Evolutionary conservation across 2,113 vertebrate genomes (phyloP).

Genomic region (Limnothrissa miodon): DNA sequence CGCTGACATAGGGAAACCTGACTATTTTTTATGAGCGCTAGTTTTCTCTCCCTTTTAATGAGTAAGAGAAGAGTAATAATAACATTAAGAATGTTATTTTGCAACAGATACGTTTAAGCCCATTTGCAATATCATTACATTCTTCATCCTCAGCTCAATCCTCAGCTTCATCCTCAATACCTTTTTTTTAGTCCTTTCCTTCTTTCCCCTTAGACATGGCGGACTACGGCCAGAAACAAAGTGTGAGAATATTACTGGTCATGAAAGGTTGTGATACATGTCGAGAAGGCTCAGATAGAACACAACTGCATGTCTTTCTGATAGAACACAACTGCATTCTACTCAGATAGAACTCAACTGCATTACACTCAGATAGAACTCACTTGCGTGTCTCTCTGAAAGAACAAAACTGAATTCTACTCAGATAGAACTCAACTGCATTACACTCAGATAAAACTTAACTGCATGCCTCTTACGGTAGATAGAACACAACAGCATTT

Average conservation of each 20-base stretch:
- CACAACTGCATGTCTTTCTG: neutral
- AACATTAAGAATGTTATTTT: neutral
- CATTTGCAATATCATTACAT: neutral
- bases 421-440: too few relatives aligned
- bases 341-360: too few relatives aligned
- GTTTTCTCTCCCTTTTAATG: neutral
- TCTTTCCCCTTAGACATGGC: neutral
- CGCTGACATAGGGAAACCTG: slow-evolving; percentile 30
- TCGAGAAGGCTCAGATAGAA: neutral
- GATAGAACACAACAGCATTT: too few relatives aligned
- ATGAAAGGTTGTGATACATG: neutral
- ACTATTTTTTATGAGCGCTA: neutral
- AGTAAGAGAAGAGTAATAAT: neutral
- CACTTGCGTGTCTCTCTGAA: too few relatives aligned
- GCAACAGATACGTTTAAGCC: neutral
- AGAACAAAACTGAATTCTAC: too few relatives aligned
- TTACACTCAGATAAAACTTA: too few relatives aligned
- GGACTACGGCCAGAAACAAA: neutral
- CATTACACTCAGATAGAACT: too few relatives aligned
- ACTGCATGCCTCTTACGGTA: too few relatives aligned
- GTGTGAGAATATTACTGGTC: neutral
- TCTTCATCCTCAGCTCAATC: neutral
- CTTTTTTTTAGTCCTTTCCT: neutral
- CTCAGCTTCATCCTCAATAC: neutral
- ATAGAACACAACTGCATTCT: too few relatives aligned